These are phyloP conservation scores for Caenorhabditis latens DNA, from an alignment of 1,140 invertebrate species.

Conservation along the genomic window DNA sequence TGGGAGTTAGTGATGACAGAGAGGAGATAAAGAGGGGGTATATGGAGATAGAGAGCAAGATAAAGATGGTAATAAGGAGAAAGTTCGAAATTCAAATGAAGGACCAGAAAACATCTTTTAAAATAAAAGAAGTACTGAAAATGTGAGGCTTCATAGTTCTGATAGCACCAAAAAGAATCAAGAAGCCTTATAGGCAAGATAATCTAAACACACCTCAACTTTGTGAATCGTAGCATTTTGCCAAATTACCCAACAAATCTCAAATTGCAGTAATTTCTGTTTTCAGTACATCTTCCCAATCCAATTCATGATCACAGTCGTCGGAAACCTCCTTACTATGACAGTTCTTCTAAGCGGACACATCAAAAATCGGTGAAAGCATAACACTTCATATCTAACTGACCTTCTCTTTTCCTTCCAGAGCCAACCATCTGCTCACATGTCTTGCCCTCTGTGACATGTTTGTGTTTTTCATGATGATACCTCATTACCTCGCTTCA, in stretches of 20 bases:
- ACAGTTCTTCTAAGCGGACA: conserved; percentile 57
- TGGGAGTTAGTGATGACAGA: conserved; percentile 29
- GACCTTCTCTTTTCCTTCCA: background rate
- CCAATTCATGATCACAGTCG: conserved; percentile 62
- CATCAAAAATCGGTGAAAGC: conserved; percentile 60
- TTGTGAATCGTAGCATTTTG: too few relatives aligned
- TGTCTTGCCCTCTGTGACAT: conserved; percentile 60
- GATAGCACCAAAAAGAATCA: too few relatives aligned
- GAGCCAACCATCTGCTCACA: conserved; percentile 60
- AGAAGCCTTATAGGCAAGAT: too few relatives aligned
- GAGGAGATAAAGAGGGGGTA: background rate
- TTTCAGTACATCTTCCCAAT: conserved; percentile 61
- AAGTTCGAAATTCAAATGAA: background rate
- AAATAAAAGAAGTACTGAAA: too few relatives aligned
- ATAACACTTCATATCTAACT: background rate
- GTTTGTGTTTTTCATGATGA: conserved; percentile 61
- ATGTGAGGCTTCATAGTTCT: too few relatives aligned
- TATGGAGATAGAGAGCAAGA: background rate
- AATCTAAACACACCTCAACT: too few relatives aligned
- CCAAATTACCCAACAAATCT: too few relatives aligned
- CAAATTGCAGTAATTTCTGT: too few relatives aligned
- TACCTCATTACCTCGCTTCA: conserved; percentile 57
- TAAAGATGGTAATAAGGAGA: too few relatives aligned
- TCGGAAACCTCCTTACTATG: conserved; percentile 62
- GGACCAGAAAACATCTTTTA: too few relatives aligned